phyloP scores from a whole-genome alignment of 1,140 invertebrate genomes.

The Drosophila novamexicana region DNA sequence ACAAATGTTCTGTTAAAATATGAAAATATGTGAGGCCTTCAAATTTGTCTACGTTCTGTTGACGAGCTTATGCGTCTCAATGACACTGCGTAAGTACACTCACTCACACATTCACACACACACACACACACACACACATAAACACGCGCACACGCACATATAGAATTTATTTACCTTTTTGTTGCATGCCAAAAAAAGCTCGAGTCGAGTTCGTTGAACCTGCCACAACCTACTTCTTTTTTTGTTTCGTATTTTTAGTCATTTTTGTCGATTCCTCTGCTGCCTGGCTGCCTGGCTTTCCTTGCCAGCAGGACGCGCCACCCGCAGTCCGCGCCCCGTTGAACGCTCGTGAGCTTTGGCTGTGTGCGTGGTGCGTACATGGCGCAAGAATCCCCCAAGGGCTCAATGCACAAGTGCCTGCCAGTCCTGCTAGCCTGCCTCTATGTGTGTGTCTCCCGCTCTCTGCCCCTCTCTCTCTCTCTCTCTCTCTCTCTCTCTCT shows the following conservation, averaged over 20 bases:
- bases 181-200: constrained; percentile 30
- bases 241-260: constrained; percentile 33
- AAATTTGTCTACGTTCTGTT: neutral
- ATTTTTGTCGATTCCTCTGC: constrained; percentile 45
- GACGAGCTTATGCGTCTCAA: constrained; percentile 21
- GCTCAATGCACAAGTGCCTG: constrained; percentile 45
- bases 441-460: neutral
- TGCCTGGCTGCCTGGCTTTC: constrained; percentile 9
- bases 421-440: constrained; percentile 31
- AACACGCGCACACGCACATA: neutral
- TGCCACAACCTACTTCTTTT: constrained; percentile 23
- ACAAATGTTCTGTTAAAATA: neutral
- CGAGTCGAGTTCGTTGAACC: constrained; percentile 47
- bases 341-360: neutral
- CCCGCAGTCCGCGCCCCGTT: neutral
- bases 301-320: neutral
- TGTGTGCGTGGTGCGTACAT: constrained; percentile 48
- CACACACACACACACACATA: constrained; percentile 7
- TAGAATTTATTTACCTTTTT: constrained; percentile 49
- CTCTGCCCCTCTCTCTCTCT: neutral
- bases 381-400: constrained; percentile 44
- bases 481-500: neutral
- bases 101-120: constrained; percentile 12
- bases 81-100: constrained; percentile 18
- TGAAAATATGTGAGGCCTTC: neutral